Base-by-base conservation (phyloP, 2,113 vertebrate genomes). In the Fregata magnificens region DNA sequence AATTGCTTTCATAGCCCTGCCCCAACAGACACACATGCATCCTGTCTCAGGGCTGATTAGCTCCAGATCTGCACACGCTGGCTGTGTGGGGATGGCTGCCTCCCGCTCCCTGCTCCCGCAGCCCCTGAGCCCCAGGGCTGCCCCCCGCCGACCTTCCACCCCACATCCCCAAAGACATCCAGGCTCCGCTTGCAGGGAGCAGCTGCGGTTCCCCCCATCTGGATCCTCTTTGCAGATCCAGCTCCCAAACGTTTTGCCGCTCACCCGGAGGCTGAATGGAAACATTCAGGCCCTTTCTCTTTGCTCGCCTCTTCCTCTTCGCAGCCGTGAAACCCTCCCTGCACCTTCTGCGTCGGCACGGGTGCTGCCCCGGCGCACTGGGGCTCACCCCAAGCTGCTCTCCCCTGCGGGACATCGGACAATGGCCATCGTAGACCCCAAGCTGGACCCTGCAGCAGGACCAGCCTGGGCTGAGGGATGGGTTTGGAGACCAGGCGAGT, bases 141-240 rank as follows among this genome's bases (percentile, higher is more conserved):
- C 62, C 71, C 66, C 89, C 69, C 18, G 5, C 87, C 15, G 19
- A 40, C 82, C 95, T 94, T 78, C 87, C 59, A 91, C 82, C 78
- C 78, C 50, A 16, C 12, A 15, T 71, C 92, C 93, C 95, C 83
- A 71, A 80, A 84, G 95, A 88, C 69, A 88, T 55, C 42, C 86
- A 67, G 55, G 49, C 85, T 84, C 74, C 10, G 6, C 69, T 97
- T 2, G 0, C 50, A 47, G 67, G 86, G 82, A 97, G 84, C 95
- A 90, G 95, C 85, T 97, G 97, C 1, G 1, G 83, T 86, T 95
- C 77, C 69, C 71, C 49, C 83, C 95, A 96, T 93, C 84, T 96
- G 92, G 72, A 91, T 96, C 67, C 95, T 95, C 90, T 96, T 95
- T 93, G 89, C 85, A 87, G 80, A 81, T 61, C 84, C 92, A 88